phyloP scores from a whole-genome alignment of 2,113 vertebrate species.

The Nansenia antarctica region DNA sequence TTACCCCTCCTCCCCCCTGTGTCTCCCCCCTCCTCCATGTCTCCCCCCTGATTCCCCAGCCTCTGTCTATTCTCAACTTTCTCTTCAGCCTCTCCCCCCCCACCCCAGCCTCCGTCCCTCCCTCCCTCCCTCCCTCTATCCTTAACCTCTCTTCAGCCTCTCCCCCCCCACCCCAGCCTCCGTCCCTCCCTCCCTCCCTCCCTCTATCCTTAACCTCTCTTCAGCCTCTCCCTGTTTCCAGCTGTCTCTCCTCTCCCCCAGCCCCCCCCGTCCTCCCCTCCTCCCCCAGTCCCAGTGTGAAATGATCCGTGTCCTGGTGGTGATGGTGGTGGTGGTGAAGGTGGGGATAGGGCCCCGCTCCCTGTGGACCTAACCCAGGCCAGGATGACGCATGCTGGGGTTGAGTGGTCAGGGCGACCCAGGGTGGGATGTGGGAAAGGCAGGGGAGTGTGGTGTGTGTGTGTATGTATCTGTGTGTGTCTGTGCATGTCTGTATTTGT shows the following conservation, averaged over 20 bases:
- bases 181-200: constrained; percentile 17
- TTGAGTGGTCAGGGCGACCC: constrained; percentile 54
- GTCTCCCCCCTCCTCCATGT: too few species aligned
- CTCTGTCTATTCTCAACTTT: too few species aligned
- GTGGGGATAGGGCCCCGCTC: constrained; percentile 44
- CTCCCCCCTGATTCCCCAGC: too few species aligned
- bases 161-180: too few species aligned
- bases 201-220: neutral
- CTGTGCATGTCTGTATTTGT: neutral
- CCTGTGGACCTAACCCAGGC: constrained; percentile 40
- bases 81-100: constrained; percentile 30
- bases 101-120: neutral
- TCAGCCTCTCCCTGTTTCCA: constrained; percentile 11
- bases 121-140: too few species aligned
- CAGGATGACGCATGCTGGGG: constrained; percentile 67
- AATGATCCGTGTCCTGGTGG: constrained; percentile 31
- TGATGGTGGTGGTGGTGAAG: constrained; percentile 12
- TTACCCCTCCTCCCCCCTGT: too few species aligned
- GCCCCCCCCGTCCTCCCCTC: neutral
- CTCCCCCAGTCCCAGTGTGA: constrained; percentile 18
- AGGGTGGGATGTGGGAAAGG: constrained; percentile 62
- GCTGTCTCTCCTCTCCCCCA: constrained; percentile 2
- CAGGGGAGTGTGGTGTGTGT: constrained; percentile 29
- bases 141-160: neutral
- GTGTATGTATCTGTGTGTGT: neutral